Evolutionary conservation across 2,888 invertebrate species (phyloP), one percentile per base, ranked within the genome.

Genomic region (Brachyptera risi): DNA sequence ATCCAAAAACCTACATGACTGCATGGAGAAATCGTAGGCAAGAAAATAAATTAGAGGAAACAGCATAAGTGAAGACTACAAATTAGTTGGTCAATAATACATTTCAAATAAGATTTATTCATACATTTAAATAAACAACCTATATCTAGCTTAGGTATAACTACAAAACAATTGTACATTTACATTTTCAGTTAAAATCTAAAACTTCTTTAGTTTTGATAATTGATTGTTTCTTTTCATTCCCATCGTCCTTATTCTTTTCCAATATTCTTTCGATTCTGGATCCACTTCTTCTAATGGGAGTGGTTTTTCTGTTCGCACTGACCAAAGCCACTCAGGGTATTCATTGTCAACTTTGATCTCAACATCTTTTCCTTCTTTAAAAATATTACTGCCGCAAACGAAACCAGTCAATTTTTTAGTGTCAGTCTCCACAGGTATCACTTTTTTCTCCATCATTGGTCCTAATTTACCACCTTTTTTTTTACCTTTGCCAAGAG

Each of bases 261-360:
- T 77, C 94, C 95, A 96, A 76, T 96, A 97, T 69, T 83, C 79
- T 74, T 88, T 87, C 9, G 86, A 82, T 69, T 83, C 79, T 2
- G 90, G 90, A 73, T 93, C 92, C 62, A 95, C 71, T 69, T 90
- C 88, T 60, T 87, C 84, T 1, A 95, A 72, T 0, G 82, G 78
- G 3, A 81, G 79, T 3, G 86, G 79, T 2, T 79, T 74, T 15
- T 75, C 70, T 15, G 82, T 82, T 68, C 83, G 76, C 13, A 96
- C 71, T 1, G 71, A 77, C 96, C 95, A 96, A 63, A 97, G 76
- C 96, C 96, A 97, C 1, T 87, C 87, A 0, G 96, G 97, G 76
- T 97, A 97, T 72, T 94, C 92, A 21, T 79, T 79, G 71, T 92
- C 88, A 0, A 86, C 81, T 73, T 86, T 86, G 17, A 80, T 63